Evolutionary conservation across 30 jellyfish, hydroid and myxozoan genomes (phyloP).

Genomic region (Aurelia sp.): DNA sequence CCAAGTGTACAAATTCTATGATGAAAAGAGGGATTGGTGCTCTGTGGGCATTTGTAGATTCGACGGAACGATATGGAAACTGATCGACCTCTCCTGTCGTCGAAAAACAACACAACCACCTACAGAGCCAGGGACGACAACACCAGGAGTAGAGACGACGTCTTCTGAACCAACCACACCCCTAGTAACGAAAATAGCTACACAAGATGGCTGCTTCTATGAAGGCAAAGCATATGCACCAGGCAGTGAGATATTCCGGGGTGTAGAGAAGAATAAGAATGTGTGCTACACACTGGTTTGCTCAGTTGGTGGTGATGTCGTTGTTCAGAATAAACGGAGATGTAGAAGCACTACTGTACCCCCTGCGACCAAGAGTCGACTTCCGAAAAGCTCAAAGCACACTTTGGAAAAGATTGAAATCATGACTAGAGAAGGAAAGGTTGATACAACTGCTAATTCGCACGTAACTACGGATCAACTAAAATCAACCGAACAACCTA

Average conservation of each 20-base stretch:
- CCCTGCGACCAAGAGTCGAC: neutral
- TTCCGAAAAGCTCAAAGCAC: too few species aligned
- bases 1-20: slow-evolving; percentile 23
- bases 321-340: slow-evolving; percentile 7
- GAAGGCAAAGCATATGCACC: slow-evolving; percentile 52
- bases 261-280: slow-evolving; percentile 29
- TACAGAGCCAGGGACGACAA: neutral
- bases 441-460: too few species aligned
- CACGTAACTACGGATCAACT: too few species aligned
- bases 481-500: too few species aligned
- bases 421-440: too few species aligned
- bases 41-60: slow-evolving; percentile 35
- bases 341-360: neutral
- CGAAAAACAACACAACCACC: slow-evolving; percentile 8
- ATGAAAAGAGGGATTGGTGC: slow-evolving; percentile 46
- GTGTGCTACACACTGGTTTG: slow-evolving; percentile 35
- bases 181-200: too few species aligned
- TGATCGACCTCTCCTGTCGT: slow-evolving; percentile 43
- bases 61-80: slow-evolving; percentile 46
- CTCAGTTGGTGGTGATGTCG: slow-evolving; percentile 30
- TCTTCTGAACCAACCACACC: too few species aligned
- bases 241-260: slow-evolving; percentile 60
- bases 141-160: neutral
- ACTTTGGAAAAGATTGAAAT: too few species aligned
- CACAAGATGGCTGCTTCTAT: slow-evolving; percentile 1